Evolutionary conservation across 2,888 invertebrate genomes (phyloP).

Genomic region (Odontocolon sp.): DNA sequence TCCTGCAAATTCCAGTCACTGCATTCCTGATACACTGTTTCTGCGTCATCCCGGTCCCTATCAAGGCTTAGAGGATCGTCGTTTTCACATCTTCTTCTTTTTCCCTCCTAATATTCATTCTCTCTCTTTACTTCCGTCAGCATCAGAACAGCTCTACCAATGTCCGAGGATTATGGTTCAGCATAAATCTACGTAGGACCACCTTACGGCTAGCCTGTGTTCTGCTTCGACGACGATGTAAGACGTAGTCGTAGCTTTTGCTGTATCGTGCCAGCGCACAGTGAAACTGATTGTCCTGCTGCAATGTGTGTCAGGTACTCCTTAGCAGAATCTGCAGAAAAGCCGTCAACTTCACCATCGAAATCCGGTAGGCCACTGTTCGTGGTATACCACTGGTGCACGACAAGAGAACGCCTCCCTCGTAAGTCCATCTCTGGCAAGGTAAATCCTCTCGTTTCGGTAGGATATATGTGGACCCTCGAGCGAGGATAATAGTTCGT

Average conservation of each 20-base stretch:
- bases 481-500: slow-evolving; percentile 42
- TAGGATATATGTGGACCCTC: slow-evolving; percentile 7
- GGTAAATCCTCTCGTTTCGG: slow-evolving; percentile 37
- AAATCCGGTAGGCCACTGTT: too few species aligned
- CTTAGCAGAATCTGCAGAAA: too few species aligned
- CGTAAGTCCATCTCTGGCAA: slow-evolving; percentile 25
- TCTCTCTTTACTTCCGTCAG: neutral
- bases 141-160: slow-evolving; percentile 23
- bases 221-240: slow-evolving; percentile 44
- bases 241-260: slow-evolving; percentile 37
- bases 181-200: slow-evolving; percentile 69
- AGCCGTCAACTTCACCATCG: too few species aligned
- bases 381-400: slow-evolving; percentile 9
- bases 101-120: neutral
- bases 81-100: neutral
- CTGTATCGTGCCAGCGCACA: too few species aligned
- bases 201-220: slow-evolving; percentile 42
- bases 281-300: too few species aligned
- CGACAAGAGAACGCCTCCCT: slow-evolving; percentile 14
- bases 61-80: too few species aligned
- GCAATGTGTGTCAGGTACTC: too few species aligned
- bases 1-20: neutral
- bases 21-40: neutral
- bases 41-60: neutral
- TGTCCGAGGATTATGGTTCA: slow-evolving; percentile 66